Evolutionary conservation across 2,888 invertebrate species (phyloP), one percentile per base, ranked within the genome.

Genomic region (Idaea aversata): DNA sequence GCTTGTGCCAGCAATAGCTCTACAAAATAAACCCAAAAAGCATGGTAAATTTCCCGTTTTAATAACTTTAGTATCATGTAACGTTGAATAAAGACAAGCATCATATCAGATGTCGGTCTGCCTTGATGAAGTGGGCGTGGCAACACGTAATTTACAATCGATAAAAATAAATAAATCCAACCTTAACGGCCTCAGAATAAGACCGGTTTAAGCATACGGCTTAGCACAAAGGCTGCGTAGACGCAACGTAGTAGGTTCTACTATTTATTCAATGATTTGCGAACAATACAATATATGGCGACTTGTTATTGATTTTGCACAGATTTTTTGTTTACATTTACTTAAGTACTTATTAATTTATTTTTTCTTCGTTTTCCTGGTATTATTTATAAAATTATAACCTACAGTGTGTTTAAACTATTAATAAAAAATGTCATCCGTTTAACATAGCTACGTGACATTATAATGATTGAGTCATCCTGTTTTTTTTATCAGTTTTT

Each of bases 91-190:
- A 59, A 16, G 13, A 59, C 59, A 34, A 59, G 13, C 34, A 61
- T 70, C 67, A 70, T 70, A 65, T 66, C 69, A 70, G 67, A 6
- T 2, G 47, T 10, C 63, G 61, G 64, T 34, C 67, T 70, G 60
- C 70, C 70, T 70, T 70, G 70, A 63, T 63, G 57, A 34, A 15
- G 69, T 66, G 66, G 70, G 70, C 67, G 70, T 70, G 70, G 67
- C 64, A 34, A 59, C 64, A 65, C 61, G 64, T 65, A 65, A 13
- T 47, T 47, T 10, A 59, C 16, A 16, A 59, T 59, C 34, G 59
- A 59, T 25, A 13, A 34, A 5, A 25, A 59, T 5, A 5, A 7
- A 16, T n/a, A n/a, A n/a, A 64, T 7, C 34, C 61, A 61, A 63
- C 60, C 61, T 63, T 64, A 63, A 16, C 36, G 25, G 34, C 62